Base-by-base conservation (phyloP, 2,797 vertebrate species). In the Betta splendens region DNA sequence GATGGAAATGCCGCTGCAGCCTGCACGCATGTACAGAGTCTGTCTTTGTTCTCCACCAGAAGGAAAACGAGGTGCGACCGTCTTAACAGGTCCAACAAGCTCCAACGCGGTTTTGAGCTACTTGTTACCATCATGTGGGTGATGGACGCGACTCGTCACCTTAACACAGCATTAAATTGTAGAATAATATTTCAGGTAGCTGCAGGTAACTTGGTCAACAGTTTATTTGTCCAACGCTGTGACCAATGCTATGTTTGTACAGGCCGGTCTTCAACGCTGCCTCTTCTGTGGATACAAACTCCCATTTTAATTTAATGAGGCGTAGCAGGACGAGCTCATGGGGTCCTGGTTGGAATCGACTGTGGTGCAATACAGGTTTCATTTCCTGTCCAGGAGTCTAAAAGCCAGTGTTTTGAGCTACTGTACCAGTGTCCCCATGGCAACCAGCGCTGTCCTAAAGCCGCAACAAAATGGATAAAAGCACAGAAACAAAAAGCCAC, bases 281-380 rank as follows among this genome's bases (percentile, higher is more conserved):
- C 54, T 63, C 69, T 64, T 70, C 8, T 4, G 64, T 44, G 68
- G 73, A 72, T 59, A 69, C 59, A 76, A 69, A 80, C 69, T 75
- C 80, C 79, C 70, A 36, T 76, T 75, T 85, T 80, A 83, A 88
- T 86, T 81, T 78, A 73, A 85, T 80, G 81, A 75, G 81, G 70
- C 75, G 53, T 73, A 72, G 72, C 74, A 73, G 73, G 77, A 69
- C 32, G 13, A 80, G 56, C 75, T 84, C 73, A 51, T 31, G 59
- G 75, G 72, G 77, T 83, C 79, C 81, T 74, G 63, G 25, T 52
- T 52, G 35, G 72, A 67, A 76, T 53, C 28, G 69, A 77, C 69
- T 76, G 74, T 31, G 31, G 53, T 38, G 57, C 55, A 72, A 68
- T 53, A 47, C 79, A 80, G 74, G 72, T 79, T 86, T 86, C 56